These are phyloP conservation scores for Paradoxurus hermaphroditus DNA, from an alignment of 2,113 vertebrate genomes.

Conservation along the genomic window DNA sequence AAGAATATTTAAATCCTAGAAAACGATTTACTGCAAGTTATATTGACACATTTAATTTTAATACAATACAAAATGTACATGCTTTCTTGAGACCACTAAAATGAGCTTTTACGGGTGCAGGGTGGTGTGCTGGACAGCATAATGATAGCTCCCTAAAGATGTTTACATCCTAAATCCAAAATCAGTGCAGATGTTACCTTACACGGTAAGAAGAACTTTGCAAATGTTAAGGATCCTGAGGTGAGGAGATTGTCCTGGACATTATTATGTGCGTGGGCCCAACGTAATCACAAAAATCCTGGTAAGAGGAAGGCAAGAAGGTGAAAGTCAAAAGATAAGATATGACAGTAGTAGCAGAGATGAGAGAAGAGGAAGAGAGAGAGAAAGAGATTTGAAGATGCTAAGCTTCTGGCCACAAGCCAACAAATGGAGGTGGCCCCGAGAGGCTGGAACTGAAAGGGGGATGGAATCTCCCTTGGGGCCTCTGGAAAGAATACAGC, in stretches of 20 bases:
- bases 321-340: background rate
- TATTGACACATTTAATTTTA: background rate
- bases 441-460: background rate
- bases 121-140: background rate
- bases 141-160: background rate
- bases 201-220: background rate
- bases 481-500: background rate
- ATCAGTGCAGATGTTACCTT: background rate
- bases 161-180: background rate
- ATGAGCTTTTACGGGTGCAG: background rate
- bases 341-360: background rate
- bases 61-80: background rate
- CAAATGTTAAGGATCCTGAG: background rate
- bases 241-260: background rate
- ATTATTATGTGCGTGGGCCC: background rate
- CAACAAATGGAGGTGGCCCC: background rate
- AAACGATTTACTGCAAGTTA: background rate
- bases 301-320: background rate
- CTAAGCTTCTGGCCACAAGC: background rate
- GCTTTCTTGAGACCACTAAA: background rate
- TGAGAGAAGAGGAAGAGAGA: accelerated
- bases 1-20: background rate
- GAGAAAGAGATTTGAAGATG: background rate
- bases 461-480: background rate
- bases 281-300: background rate